Percentiles rank a stretch among this genome's conserved stretches.
Conservation (phyloP, 2,888 invertebrate genomes). For the Watsonalla binaria region DNA sequence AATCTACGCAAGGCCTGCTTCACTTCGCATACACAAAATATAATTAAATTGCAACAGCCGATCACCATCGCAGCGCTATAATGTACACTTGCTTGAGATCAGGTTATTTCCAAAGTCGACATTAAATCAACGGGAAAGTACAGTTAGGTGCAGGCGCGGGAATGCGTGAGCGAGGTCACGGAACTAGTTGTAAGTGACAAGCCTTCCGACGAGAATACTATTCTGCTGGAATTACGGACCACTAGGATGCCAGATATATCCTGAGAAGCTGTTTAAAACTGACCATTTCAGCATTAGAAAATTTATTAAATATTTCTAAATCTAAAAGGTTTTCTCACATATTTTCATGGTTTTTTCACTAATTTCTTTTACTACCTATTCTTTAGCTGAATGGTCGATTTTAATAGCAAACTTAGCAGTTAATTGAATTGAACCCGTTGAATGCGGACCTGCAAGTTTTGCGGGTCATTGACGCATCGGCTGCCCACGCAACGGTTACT, state of each 20-base stretch:
- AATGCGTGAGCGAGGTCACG: slow-evolving; percentile 79
- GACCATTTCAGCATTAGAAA: neutral
- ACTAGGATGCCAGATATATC: slow-evolving; percentile 23
- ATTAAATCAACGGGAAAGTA: slow-evolving; percentile 78
- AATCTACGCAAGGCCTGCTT: slow-evolving; percentile 59
- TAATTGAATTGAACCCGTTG: slow-evolving; percentile 55
- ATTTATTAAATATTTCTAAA: neutral
- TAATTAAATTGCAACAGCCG: slow-evolving; percentile 75
- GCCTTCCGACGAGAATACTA: slow-evolving; percentile 65
- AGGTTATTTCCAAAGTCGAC: slow-evolving; percentile 75
- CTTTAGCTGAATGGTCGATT: slow-evolving; percentile 37
- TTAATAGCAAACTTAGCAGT: slow-evolving; percentile 39
- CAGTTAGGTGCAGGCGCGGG: slow-evolving; percentile 78
- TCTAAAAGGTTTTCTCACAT: too few species aligned
- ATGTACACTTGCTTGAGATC: slow-evolving; percentile 73
- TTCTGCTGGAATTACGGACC: slow-evolving; percentile 54
- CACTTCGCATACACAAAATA: slow-evolving; percentile 67
- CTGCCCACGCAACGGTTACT: slow-evolving; percentile 64
- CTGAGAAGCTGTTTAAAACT: neutral
- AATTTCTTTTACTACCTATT: slow-evolving; percentile 1
- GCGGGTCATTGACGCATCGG: slow-evolving; percentile 75
- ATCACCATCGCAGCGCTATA: slow-evolving; percentile 66
- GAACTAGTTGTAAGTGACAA: slow-evolving; percentile 78
- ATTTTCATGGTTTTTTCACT: too few species aligned
- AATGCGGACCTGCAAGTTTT: slow-evolving; percentile 75